phyloP scores from a whole-genome alignment of 2,888 invertebrate species.

The Epinotia brunnichana region DNA sequence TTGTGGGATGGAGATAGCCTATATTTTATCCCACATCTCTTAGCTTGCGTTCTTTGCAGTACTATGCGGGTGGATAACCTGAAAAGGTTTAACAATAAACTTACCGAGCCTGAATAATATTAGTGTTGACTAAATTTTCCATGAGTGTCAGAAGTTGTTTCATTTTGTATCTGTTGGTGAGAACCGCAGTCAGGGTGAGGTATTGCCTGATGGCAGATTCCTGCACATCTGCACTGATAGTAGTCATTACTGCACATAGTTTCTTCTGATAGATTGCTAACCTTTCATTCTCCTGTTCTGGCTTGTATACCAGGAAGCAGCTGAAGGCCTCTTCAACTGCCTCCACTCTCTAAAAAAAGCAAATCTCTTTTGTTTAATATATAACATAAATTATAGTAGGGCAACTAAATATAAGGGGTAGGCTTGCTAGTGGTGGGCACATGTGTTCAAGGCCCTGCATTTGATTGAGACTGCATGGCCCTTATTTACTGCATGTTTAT shows the following conservation, averaged over 20 bases:
- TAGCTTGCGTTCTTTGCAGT: too few species aligned
- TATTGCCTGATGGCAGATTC: constrained; percentile 90
- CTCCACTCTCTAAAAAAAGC: constrained; percentile 87
- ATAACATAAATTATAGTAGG: not conserved
- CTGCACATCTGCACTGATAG: constrained; percentile 87
- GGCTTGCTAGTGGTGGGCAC: not conserved
- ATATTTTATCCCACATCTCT: too few species aligned
- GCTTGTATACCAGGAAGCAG: constrained; percentile 91
- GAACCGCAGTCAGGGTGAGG: constrained; percentile 87
- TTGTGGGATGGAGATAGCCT: too few species aligned
- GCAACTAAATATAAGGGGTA: too few species aligned
- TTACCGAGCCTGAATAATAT: constrained; percentile 90
- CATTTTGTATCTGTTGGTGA: constrained; percentile 89
- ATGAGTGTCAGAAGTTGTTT: constrained; percentile 89
- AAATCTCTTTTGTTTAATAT: constrained; percentile 13
- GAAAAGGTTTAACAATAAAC: not conserved
- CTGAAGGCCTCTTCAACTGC: constrained; percentile 95
- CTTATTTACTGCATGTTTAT: not conserved
- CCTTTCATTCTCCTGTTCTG: constrained; percentile 88
- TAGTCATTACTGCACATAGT: constrained; percentile 86
- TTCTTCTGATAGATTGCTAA: constrained; percentile 87
- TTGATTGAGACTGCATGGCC: not conserved
- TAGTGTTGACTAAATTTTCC: constrained; percentile 89
- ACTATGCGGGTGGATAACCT: too few species aligned
- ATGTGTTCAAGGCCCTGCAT: not conserved